Evolutionary conservation across 2,113 vertebrate species (phyloP).

Genomic region (Sinocyclocheilus grahami): DNA sequence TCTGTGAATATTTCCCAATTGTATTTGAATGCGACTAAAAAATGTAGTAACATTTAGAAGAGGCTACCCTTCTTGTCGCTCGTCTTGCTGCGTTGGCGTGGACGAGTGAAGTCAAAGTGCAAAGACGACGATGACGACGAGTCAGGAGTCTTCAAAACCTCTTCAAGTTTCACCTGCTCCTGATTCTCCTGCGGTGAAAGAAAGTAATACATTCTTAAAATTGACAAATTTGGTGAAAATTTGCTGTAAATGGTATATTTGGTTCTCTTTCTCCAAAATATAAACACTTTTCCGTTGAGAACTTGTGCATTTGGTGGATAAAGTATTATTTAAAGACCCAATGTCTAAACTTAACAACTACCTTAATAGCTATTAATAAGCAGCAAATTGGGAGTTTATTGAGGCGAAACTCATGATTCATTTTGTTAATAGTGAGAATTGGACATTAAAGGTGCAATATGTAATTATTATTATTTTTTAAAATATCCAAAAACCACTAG

Average conservation of each 20-base stretch:
- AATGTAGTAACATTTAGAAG: neutral
- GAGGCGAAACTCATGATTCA: no score
- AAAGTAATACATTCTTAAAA: neutral
- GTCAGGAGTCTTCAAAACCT: constrained; percentile 69
- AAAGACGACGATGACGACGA: constrained; percentile 32
- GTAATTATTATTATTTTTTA: no score
- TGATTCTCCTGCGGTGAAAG: constrained; percentile 17
- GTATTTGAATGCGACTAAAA: neutral
- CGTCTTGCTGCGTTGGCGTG: constrained; percentile 67
- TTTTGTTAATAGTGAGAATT: no score
- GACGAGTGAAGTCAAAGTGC: constrained; percentile 64
- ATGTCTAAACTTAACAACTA: no score
- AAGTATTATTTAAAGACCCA: no score
- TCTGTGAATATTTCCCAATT: neutral
- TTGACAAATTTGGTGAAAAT: neutral
- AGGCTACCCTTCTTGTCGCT: constrained; percentile 59
- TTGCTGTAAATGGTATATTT: no score
- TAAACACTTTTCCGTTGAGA: neutral
- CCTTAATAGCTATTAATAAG: no score
- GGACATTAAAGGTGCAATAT: no score
- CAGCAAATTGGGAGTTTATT: no score
- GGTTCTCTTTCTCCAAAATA: neutral
- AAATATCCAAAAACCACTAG: no score
- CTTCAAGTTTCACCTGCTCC: constrained; percentile 64
- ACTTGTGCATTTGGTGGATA: no score